Conservation (phyloP, 2,113 vertebrate species). For the Synchiropus splendidus region DNA sequence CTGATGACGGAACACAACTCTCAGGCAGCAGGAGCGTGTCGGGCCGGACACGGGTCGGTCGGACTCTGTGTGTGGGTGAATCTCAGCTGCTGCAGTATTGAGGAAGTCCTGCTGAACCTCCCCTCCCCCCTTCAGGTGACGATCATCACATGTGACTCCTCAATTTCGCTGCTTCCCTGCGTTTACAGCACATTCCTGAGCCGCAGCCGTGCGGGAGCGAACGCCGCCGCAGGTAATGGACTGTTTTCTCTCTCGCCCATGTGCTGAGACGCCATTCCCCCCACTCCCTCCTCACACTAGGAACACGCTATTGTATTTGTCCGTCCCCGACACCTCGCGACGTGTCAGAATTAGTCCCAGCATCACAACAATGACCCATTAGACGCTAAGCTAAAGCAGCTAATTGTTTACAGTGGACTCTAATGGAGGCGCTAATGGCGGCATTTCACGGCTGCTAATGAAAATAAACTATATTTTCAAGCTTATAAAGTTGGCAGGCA, state of each 20-base stretch:
- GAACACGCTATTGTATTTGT: slow-evolving; percentile 53
- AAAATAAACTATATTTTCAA: slow-evolving; percentile 71
- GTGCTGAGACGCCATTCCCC: slow-evolving; percentile 41
- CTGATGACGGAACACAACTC: no score
- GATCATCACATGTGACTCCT: slow-evolving; percentile 70
- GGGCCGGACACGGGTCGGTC: no score
- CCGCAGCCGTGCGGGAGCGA: slow-evolving; percentile 22
- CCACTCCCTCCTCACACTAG: neutral
- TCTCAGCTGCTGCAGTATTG: neutral
- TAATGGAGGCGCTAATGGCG: slow-evolving; percentile 67
- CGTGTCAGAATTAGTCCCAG: slow-evolving; percentile 43
- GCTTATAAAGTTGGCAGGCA: slow-evolving; percentile 64
- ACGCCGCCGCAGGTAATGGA: slow-evolving; percentile 63
- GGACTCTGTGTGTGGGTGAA: no score
- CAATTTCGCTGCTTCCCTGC: slow-evolving; percentile 69
- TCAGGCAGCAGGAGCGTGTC: no score
- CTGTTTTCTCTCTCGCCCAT: slow-evolving; percentile 46
- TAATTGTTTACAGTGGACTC: slow-evolving; percentile 66
- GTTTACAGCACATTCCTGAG: slow-evolving; percentile 63
- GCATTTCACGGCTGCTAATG: slow-evolving; percentile 69
- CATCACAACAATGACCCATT: slow-evolving; percentile 52
- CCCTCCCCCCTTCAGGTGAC: slow-evolving; percentile 38
- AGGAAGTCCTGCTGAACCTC: neutral
- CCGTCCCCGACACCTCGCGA: neutral
- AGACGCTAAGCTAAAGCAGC: slow-evolving; percentile 50